Evolutionary conservation across 2,113 vertebrate genomes (phyloP), one percentile per base, ranked within the genome.

Genomic region (Pogona vitticeps): DNA sequence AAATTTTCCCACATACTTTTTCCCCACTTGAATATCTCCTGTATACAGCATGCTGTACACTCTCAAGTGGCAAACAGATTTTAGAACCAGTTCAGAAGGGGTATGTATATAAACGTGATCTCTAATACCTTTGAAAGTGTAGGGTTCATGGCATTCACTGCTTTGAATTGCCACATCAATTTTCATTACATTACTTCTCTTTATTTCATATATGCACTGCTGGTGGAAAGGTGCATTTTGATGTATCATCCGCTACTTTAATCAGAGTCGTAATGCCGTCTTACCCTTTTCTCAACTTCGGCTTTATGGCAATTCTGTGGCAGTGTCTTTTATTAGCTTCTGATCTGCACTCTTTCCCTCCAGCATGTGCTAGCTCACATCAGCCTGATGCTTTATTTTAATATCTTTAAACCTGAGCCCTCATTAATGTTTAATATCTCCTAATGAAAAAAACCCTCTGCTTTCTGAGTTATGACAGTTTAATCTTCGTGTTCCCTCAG

Each of bases 351-450:
- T 80, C 89, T 61, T 40, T 83, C 90, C 90, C 56, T 83, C 88
- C 86, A 40, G 86, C 58, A 82, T 38, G 0, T 46, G 93, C 73
- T 77, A 84, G 90, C 71, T 91, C 86, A 85, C 84, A 91, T 89
- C 83, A 90, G 86, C 85, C 85, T 84, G 91, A 93, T 93, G 90
- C 92, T 94, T 88, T 86, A 88, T 58, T 93, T 92, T 85, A 91
- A 90, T 93, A 86, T 93, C 91, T 93, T 91, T 93, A 83, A 92
- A 94, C 86, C 91, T 87, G 89, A 92, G 90, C 90, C 84, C 80
- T 92, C 90, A 89, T 94, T 93, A 93, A 92, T 88, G 63, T 93
- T 95, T 94, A 90, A 94, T 93, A 93, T 93, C 87, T 88, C 72
- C 81, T 91, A 88, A 93, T 90, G 72, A 85, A 92, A 93, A 91